These are phyloP conservation scores for Drosophila pegasa DNA, from an alignment of 2,888 invertebrate genomes.

Conservation along the genomic window DNA sequence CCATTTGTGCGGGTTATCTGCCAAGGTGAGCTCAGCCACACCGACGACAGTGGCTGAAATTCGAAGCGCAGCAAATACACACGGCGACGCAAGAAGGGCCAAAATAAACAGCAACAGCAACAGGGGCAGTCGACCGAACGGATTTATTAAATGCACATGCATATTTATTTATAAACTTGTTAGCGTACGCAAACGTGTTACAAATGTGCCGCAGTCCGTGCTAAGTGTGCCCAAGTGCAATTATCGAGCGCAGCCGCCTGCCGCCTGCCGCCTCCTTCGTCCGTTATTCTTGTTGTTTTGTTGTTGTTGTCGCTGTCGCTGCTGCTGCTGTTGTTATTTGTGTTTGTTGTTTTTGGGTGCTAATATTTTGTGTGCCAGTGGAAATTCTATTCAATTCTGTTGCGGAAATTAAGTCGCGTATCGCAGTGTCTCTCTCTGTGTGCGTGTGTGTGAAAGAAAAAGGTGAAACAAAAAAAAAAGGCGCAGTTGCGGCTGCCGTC, in stretches of 20 bases:
- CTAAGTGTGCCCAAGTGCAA: constrained; percentile 54
- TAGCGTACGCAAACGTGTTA: constrained; percentile 40
- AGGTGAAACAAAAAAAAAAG: constrained; percentile 66
- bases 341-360: constrained; percentile 57
- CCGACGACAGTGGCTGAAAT: constrained; percentile 56
- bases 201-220: constrained; percentile 30
- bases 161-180: constrained; percentile 64
- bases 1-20: constrained; percentile 5
- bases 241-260: constrained; percentile 49
- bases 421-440: constrained; percentile 15
- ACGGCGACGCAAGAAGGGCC: constrained; percentile 52
- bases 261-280: constrained; percentile 23
- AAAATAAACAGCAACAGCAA: constrained; percentile 40
- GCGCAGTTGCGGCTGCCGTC: constrained; percentile 49
- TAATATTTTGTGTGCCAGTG: constrained; percentile 53
- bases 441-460: constrained; percentile 50
- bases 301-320: constrained; percentile 12
- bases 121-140: constrained; percentile 41
- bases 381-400: constrained; percentile 52
- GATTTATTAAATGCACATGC: constrained; percentile 60
- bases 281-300: constrained; percentile 15
- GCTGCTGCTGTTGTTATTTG: constrained; percentile 29
- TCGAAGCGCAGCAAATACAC: constrained; percentile 63
- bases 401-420: constrained; percentile 52
- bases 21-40: constrained; percentile 26